Base-by-base conservation (phyloP, 2,113 vertebrate genomes). In the Pungitius pungitius region DNA sequence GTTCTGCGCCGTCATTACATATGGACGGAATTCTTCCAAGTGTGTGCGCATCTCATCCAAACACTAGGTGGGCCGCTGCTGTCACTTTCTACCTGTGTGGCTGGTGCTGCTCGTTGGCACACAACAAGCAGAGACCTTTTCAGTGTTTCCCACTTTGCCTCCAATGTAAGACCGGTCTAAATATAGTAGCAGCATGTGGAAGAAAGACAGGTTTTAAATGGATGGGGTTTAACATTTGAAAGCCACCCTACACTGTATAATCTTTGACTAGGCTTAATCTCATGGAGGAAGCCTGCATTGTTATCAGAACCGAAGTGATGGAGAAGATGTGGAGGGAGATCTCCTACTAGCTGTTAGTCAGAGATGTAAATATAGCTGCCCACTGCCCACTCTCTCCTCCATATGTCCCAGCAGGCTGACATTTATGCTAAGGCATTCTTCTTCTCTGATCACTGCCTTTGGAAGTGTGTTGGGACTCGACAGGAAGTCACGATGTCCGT, bases 361-460 rank as follows among this genome's bases (percentile, higher is more conserved):
- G 83, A 84, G 86, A 56, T 65, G 66, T 78, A 88, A 81, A 87
- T 82, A 85, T 80, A 90, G 77, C 69, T 49, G 27, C 67, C 61
- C 22, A 12, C 82, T 72, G 78, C 87, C 87, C 82, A 87, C 89
- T 80, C 82, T 40, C 80, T 85, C 80, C 78, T 88, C 84, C 72
- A 83, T 83, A 85, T 80, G 71, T 82, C 61, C 40, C 76, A 71
- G 62, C 61, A 80, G 73, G 49, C 39, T 39, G 58, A 59, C 8
- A 27, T 51, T 73, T 17, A 37, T 60, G 37, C 24, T 10, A 69
- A 84, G 67, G 76, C 55, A 65, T 71, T 49, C 10, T 52, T 72
- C 66, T 1, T 54, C 60, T 76, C 22, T 51, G n/a, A 70, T 68
- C 47, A 22, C 45, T 30, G 62, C 62, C 59, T 77, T 45, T 69